phyloP scores from a whole-genome alignment of 2,113 vertebrate species.

The human (Homo sapiens) region GRCh38 chr2:186992001-186992500 shows the following conservation, averaged over 20 bases:
- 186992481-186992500: neutral
- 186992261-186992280: neutral
- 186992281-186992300: neutral
- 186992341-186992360: neutral
- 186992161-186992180: neutral
- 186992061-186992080: neutral
- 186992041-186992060: neutral
- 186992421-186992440: neutral
- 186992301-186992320: neutral
- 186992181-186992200: neutral
- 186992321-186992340: neutral
- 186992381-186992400: neutral
- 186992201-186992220: neutral
- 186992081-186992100: neutral
- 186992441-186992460: neutral
- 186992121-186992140: neutral
- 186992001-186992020: fast-evolving
- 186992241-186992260: neutral
- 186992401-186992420: neutral
- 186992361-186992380: neutral
- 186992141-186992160: neutral
- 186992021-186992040: neutral
- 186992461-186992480: neutral
- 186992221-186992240: neutral
- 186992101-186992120: neutral